phyloP scores from a whole-genome alignment of 2,113 vertebrate genomes.

The Siniperca knerii region DNA sequence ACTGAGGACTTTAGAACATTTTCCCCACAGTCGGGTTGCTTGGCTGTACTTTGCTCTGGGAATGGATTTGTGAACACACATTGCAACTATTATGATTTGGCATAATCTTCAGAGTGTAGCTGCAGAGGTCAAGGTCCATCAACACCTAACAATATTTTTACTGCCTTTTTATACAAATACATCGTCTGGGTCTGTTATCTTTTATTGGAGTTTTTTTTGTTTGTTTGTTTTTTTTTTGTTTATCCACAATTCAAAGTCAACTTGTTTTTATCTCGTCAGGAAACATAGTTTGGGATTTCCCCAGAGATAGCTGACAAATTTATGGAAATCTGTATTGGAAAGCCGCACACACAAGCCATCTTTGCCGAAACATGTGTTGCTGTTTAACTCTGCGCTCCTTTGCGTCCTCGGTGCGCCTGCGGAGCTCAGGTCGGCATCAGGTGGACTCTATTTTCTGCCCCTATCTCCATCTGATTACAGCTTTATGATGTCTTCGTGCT shows the following conservation, averaged over 20 bases:
- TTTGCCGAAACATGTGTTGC: neutral
- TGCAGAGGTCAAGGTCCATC: neutral
- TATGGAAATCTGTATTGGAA: conserved; percentile 12
- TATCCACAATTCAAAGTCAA: neutral
- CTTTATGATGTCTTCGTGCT: neutral
- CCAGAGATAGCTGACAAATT: neutral
- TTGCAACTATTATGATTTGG: neutral
- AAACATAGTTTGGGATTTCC: neutral
- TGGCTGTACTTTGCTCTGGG: neutral
- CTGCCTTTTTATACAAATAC: neutral
- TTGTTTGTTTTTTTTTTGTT: neutral
- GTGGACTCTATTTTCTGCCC: neutral
- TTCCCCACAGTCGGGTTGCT: neutral
- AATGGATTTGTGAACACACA: neutral
- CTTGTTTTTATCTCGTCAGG: neutral
- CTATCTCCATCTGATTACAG: neutral
- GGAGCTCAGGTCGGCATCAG: conserved; percentile 20
- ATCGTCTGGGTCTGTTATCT: neutral
- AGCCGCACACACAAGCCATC: no score
- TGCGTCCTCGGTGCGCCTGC: neutral
- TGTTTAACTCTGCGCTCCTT: conserved; percentile 1
- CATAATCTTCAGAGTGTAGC: neutral
- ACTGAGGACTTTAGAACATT: neutral
- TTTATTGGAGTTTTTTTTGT: no score
- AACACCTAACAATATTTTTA: neutral